Evolutionary conservation across 2,888 invertebrate genomes (phyloP), one percentile per base, ranked within the genome.

Genomic region (Drosophila percnosoma): DNA sequence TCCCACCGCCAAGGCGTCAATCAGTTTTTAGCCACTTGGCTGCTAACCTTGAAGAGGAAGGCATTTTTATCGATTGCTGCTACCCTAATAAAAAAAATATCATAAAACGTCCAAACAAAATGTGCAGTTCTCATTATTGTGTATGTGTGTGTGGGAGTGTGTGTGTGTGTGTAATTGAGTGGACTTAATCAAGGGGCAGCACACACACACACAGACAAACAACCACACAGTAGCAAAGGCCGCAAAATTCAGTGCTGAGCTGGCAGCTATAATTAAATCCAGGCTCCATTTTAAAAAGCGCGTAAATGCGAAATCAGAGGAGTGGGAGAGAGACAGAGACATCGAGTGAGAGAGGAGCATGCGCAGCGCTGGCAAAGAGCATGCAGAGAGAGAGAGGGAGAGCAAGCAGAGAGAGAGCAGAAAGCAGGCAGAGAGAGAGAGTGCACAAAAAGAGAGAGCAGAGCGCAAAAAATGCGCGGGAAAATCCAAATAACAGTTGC

Each of bases 381-480:
- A 38, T 1, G 21, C 21, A 21, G 38, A 53, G 13, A 29, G 33
- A 53, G 13, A 29, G 38, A 53, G 27, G 18, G 33, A 38, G 36
- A 38, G 7, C n/a, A 40, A 0, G 27, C 21, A 27, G 15, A 54
- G 27, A 55, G 61, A 63, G 70, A 36, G 49, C 80, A 72, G 63
- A 45, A 72, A 80, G 79, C 11, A 72, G n/a, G 42, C 42, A 24
- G n/a, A 2, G n/a, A 57, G 42, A 42, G 63, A 63, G 70, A 36
- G 51, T 75, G 78, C 80, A 67, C 78, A 70, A 61, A 40, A 72
- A 78, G 81, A 73, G 38, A 36, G 40, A 4, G 24, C 24, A 24
- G 45, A 45, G 45, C 45, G 75, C 61, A 72, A 49, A 80, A 83
- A 85, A 72, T 83, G 83, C 85, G 89, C 87, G 87, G 85, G 87